Percentiles rank a stretch among this genome's conserved stretches.
Evolutionary conservation across 1,140 invertebrate genomes (phyloP).

Genomic region (Branchinecta lynchi): DNA sequence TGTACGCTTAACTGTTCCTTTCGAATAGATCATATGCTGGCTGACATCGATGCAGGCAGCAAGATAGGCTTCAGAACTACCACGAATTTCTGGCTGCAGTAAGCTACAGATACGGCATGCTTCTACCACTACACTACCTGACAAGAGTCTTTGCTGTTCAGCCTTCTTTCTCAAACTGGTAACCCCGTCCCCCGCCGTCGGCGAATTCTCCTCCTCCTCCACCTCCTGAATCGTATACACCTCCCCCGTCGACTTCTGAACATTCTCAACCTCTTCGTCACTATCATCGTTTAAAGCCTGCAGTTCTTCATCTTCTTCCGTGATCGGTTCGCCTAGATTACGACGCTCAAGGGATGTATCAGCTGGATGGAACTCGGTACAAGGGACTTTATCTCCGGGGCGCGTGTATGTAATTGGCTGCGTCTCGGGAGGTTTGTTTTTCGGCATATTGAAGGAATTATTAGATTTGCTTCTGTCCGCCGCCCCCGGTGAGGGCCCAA

Average conservation of each 20-base stretch:
- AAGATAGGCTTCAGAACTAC: too few species aligned
- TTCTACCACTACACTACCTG: not conserved
- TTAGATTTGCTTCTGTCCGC: too few species aligned
- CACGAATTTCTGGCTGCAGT: too few species aligned
- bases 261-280: conserved; percentile 23
- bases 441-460: too few species aligned
- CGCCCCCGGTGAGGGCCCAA: too few species aligned
- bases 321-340: conserved; percentile 18
- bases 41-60: too few species aligned
- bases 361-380: not conserved
- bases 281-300: conserved; percentile 23
- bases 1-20: too few species aligned
- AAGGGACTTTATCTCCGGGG: not conserved
- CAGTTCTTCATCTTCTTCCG: conserved; percentile 22
- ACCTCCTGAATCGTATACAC: conserved; percentile 41
- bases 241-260: conserved; percentile 28
- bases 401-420: not conserved
- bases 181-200: conserved; percentile 34
- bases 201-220: conserved; percentile 37
- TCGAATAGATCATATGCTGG: too few species aligned
- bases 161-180: conserved; percentile 29
- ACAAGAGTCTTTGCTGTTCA: conserved; percentile 7
- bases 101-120: too few species aligned
- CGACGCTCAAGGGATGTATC: not conserved
- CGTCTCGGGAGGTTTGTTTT: too few species aligned